phyloP scores from a whole-genome alignment of 2,797 vertebrate species.

The Varecia variegata region DNA sequence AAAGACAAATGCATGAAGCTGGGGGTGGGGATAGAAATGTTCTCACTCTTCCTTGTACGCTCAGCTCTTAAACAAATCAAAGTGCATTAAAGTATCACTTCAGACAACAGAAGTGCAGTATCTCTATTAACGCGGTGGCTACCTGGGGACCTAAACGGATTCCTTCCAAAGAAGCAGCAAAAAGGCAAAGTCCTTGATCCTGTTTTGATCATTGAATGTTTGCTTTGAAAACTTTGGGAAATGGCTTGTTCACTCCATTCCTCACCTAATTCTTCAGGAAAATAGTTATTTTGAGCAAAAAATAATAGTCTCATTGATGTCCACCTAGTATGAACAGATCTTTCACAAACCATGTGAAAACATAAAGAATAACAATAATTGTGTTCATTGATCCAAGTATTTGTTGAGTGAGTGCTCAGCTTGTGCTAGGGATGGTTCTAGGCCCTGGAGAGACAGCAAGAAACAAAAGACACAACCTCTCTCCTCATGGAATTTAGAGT shows the following conservation, averaged over 20 bases:
- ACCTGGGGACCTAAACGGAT: background rate
- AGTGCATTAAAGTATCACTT: background rate
- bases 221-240: background rate
- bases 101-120: background rate
- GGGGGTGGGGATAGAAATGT: background rate
- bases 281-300: background rate
- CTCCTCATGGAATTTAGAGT: background rate
- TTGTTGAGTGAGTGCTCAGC: background rate
- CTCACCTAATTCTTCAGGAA: background rate
- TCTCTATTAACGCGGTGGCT: background rate
- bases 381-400: background rate
- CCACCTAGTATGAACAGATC: background rate
- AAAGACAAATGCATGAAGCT: background rate
- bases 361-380: background rate
- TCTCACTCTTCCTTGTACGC: background rate
- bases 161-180: background rate
- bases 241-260: background rate
- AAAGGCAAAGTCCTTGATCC: background rate
- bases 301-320: fast-evolving
- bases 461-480: background rate
- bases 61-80: background rate
- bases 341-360: background rate
- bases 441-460: background rate
- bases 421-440: background rate
- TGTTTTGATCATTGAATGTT: background rate